Conservation (phyloP, 2,797 vertebrate species). For the Chaetophractus vellerosus region DNA sequence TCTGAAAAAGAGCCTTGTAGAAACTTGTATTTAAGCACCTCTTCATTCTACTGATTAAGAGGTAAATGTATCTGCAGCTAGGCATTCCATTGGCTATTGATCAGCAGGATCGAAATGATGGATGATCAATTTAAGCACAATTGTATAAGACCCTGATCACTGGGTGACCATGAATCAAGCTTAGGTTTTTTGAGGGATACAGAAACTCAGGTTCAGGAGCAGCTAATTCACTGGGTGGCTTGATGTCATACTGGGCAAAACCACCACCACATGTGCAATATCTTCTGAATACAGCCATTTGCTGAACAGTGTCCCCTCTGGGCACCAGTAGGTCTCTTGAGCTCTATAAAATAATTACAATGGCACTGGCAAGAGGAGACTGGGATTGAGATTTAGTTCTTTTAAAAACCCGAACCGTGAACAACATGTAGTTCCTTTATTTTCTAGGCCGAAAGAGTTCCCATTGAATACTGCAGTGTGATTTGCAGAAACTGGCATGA, state of each 20-base stretch:
- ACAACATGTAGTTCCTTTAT: background rate
- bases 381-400: background rate
- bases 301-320: background rate
- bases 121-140: background rate
- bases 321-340: background rate
- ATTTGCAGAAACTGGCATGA: background rate
- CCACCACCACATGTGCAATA: background rate
- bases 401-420: background rate
- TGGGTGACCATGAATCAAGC: background rate
- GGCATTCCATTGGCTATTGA: background rate
- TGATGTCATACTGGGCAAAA: background rate
- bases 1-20: background rate
- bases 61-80: background rate
- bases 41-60: background rate
- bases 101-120: background rate
- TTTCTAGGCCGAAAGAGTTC: background rate
- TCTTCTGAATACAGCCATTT: background rate
- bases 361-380: background rate
- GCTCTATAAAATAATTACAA: background rate
- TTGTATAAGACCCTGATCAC: background rate
- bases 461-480: background rate
- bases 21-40: background rate
- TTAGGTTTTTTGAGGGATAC: background rate
- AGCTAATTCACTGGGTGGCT: background rate
- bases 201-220: background rate